Evolutionary conservation across 2,113 vertebrate genomes (phyloP), one percentile per base, ranked within the genome.

Genomic region (Paracanthobrama guichenoti): DNA sequence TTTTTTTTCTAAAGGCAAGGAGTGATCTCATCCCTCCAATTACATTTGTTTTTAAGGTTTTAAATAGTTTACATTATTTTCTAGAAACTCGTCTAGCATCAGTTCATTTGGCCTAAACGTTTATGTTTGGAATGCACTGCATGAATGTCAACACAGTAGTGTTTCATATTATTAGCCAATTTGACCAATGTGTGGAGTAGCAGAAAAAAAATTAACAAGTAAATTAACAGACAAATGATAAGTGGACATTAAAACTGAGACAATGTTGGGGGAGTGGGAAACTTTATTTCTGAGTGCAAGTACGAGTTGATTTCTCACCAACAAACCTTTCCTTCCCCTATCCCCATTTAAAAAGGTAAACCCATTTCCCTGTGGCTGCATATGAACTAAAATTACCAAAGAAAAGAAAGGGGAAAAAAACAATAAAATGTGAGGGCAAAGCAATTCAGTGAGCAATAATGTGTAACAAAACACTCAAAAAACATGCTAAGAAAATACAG

Each of bases 271-370:
- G 90, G 91, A 75, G 84, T 81, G 86, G 79, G 85, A 83, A 91
- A 82, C 86, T 91, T 90, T 92, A 93, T 91, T 91, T 85, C n/a
- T 86, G 91, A 80, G 90, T 91, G 91, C 89, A 92, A 89, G 77
- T 83, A 79, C 26, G 84, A 88, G 71, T 74, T 35, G 72, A 88
- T 85, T 88, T 87, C 76, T 86, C 64, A 57, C 14, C 69, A 67
- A 90, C 69, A 85, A 46, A 75, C 62, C 18, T 82, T 31, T 18
- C 46, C 46, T 26, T 67, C 60, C 67, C 55, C 46, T 50, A 46
- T 31, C n/a, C 48, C 75, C 35, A 81, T 60, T 85, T 72, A 80
- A 75, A 83, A 84, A 71, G 44, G 11, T 76, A 80, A 81, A 64
- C 74, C 71, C 86, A 72, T 81, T 66, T 87, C 71, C 81, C 46